Evolutionary conservation across 2,888 invertebrate species (phyloP), one percentile per base, ranked within the genome.

Genomic region (Drosophila differens): DNA sequence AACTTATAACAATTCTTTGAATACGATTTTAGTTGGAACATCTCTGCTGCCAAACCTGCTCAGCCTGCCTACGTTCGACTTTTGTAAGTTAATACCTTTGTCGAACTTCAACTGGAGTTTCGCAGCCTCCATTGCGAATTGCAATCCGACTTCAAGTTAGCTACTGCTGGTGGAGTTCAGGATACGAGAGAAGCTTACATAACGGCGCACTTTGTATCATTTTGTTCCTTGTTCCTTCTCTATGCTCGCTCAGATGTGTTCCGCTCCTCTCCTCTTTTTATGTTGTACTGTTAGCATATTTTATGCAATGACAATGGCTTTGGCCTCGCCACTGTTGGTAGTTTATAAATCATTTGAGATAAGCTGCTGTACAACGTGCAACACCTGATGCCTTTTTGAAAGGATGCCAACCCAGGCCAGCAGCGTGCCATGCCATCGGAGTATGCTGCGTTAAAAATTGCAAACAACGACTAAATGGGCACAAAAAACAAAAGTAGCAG

Each of bases 341-440:
- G 92, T 92, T 91, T 92, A 92, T 92, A 92, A 92, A 92, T 92
- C 92, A 92, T 92, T 91, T 88, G 87, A 92, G 92, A 91, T 92
- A 92, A 92, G 92, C 92, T 92, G 85, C 83, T 81, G 89, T 87
- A 91, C 92, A 92, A 83, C 91, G 85, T 91, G 91, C 91, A 91
- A 91, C 92, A 92, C 92, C 92, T 92, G 92, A 92, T 92, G 92
- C 84, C 87, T 71, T 74, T 87, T 87, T 85, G 78, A 89, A 81
- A 89, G 89, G 85, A 89, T 76, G 81, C 75, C 82, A 74, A 80
- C 81, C 74, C 78, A 44, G 70, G 55, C 68, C 70, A 68, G 49
- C 41, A 30, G 55, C 75, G 44, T 66, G 47, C 73, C 69, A 59
- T 53, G 67, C 75, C 76, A 71, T 74, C 66, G 73, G 80, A 73